phyloP scores from a whole-genome alignment of 2,113 vertebrate species.

The Chaenogobius annularis region DNA sequence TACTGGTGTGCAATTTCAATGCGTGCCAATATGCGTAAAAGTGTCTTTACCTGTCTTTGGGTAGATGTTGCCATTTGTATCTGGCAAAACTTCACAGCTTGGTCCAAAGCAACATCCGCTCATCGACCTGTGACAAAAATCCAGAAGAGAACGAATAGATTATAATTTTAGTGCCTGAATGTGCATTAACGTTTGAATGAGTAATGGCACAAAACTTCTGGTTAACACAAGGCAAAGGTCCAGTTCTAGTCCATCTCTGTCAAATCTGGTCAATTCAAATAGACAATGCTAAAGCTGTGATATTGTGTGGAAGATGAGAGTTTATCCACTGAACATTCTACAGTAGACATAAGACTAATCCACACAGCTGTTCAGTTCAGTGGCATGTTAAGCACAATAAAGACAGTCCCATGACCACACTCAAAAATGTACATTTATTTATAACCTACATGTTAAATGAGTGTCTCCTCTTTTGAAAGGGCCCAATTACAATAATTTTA shows the following conservation, averaged over 20 bases:
- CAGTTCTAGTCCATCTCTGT: background rate
- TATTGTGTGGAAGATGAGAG: constrained; percentile 41
- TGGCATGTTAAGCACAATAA: constrained; percentile 27
- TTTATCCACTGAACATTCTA: constrained; percentile 26
- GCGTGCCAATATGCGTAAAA: constrained; percentile 10
- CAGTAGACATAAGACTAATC: constrained; percentile 26
- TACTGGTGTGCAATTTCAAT: background rate
- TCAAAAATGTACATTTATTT: background rate
- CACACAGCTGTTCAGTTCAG: constrained; percentile 39
- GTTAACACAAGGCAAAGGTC: background rate
- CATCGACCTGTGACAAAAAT: constrained; percentile 85
- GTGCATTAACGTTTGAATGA: background rate
- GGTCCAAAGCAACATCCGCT: constrained; percentile 94
- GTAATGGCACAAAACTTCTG: background rate
- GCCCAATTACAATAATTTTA: no score
- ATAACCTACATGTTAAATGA: background rate
- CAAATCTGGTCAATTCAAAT: constrained; percentile 9
- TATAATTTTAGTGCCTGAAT: background rate
- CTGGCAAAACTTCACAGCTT: constrained; percentile 98
- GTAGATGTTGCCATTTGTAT: constrained; percentile 90
- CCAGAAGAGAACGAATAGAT: constrained; percentile 5
- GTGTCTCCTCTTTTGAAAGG: no score
- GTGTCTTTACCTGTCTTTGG: constrained; percentile 90
- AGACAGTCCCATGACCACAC: constrained; percentile 13
- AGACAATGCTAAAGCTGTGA: constrained; percentile 26